Conservation (phyloP, 2,888 invertebrate genomes). For the Oxytorus armatus region DNA sequence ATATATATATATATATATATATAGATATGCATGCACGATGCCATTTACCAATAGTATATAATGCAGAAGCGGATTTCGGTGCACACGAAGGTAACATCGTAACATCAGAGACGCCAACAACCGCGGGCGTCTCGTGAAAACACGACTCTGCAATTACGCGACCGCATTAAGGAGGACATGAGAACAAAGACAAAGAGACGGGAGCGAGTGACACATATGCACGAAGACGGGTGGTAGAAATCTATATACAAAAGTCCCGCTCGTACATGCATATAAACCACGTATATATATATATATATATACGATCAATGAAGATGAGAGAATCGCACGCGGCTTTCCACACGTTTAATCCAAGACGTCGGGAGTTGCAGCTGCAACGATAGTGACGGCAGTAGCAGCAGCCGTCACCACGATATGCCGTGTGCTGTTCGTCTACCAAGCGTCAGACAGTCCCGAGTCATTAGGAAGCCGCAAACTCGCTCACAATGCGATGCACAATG, state of each 20-base stretch:
- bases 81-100: conserved; percentile 24
- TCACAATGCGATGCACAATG: conserved; percentile 70
- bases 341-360: conserved; percentile 61
- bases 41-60: background rate
- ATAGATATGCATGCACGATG: background rate
- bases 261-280: conserved; percentile 25
- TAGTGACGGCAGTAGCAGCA: conserved; percentile 54
- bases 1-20: background rate
- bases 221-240: conserved; percentile 6
- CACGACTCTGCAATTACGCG: conserved; percentile 78
- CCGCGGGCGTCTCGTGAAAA: conserved; percentile 67
- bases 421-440: conserved; percentile 54
- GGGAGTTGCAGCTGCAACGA: conserved; percentile 61
- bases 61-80: conserved; percentile 15
- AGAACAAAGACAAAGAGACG: conserved; percentile 71
- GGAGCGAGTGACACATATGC: conserved; percentile 40
- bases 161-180: conserved; percentile 77
- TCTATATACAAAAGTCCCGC: conserved; percentile 34
- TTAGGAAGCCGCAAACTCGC: conserved; percentile 73
- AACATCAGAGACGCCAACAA: conserved; percentile 59
- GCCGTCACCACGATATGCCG: conserved; percentile 56
- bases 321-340: conserved; percentile 51
- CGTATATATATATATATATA: background rate
- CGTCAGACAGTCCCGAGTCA: conserved; percentile 74
- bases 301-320: conserved; percentile 51